Evolutionary conservation across 2,888 invertebrate genomes (phyloP), one percentile per base, ranked within the genome.

Genomic region (Xylota sylvarum): DNA sequence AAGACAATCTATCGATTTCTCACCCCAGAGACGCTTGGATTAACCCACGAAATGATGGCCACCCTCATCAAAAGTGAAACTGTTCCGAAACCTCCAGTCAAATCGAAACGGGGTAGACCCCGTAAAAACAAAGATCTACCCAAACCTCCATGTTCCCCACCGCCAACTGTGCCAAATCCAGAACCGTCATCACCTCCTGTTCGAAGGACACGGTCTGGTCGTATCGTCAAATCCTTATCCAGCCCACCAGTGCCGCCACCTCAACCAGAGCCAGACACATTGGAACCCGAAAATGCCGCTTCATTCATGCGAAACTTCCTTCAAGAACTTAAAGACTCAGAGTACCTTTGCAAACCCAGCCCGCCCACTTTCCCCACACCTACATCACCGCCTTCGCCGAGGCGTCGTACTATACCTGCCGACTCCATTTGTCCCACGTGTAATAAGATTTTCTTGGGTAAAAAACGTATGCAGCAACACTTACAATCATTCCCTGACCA

Each of bases 381-480:
- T 0, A 12, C 40, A 14, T 37, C 56, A 2, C 48, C 78, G 6
- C 48, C 62, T n/a, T 52, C 72, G 40, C 27, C 62, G 17, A 87
- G 78, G 12, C 89, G 88, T 46, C 88, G 90, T 17, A 89, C 89
- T 48, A 86, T 92, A 14, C 90, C 92, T 30, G 89, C 89, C 0
- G 89, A 91, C 40, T 89, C 91, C 5, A 90, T 90, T 72, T 92
- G 92, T 58, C 91, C 90, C 0, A 90, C 90, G 4, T 92, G 92
- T 81, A 90, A 91, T 23, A 92, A 92, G 88, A 90, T 92, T 7
- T 92, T 92, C 77, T 84, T 92, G 48, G 92, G 92, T 0, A 88
- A 87, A 19, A 89, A 90, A 40, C 90, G 92, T 3, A 76, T 92
- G 88, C 89, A 91, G 77, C 89, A 90, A 0, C 93, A 92, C 85